Percentiles rank a stretch among this genome's conserved stretches.
Evolutionary conservation across 2,797 vertebrate species (phyloP).

Genomic region (Tinamus major): DNA sequence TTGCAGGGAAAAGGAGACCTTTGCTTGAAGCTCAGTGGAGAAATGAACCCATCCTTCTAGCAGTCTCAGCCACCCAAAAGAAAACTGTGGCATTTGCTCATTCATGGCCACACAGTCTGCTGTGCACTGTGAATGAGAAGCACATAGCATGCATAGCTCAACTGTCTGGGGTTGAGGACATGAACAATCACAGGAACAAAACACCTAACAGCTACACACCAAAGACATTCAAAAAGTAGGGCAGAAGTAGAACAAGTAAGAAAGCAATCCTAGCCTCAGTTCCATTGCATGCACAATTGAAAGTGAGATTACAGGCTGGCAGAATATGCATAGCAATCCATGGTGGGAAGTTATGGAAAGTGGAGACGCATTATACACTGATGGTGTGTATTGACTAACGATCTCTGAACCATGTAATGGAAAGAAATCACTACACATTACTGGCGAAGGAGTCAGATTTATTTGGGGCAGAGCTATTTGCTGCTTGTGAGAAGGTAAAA

Average conservation of each 20-base stretch:
- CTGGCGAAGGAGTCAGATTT: not conserved
- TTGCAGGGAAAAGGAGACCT: not conserved
- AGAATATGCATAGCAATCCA: not conserved
- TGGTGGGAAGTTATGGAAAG: not conserved
- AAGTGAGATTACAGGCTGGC: not conserved
- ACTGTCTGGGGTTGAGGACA: not conserved
- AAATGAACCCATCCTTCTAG: not conserved
- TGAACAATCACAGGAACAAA: not conserved
- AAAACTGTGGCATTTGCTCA: not conserved
- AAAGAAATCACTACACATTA: rapidly evolving
- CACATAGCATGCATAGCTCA: not conserved
- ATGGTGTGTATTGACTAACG: not conserved
- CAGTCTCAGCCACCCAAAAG: not conserved
- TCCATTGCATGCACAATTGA: not conserved
- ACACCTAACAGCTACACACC: not conserved
- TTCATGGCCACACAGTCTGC: not conserved
- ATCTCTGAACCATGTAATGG: rapidly evolving
- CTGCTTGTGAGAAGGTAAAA: not conserved
- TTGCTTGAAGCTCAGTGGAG: not conserved
- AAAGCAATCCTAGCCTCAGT: not conserved
- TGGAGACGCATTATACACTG: rapidly evolving
- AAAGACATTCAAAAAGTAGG: not conserved
- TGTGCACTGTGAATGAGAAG: not conserved
- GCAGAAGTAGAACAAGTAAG: not conserved
- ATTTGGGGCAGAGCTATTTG: not conserved